A percentile compares a stretch with the other conserved stretches of the same genome.
phyloP scores from a whole-genome alignment of 1,140 invertebrate species.

The Amphibalanus amphitrite region DNA sequence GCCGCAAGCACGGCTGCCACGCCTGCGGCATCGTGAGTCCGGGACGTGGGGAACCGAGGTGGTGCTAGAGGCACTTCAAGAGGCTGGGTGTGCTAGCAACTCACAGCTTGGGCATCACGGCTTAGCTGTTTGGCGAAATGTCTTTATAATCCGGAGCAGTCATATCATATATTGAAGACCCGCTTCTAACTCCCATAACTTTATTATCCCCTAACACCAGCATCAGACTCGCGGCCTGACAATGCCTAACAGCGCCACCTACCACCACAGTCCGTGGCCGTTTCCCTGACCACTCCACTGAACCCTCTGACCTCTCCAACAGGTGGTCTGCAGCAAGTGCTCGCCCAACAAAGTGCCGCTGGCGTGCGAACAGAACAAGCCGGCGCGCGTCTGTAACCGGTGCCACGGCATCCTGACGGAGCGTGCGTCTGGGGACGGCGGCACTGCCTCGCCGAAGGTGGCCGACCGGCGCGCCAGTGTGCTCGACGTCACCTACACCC shows the following conservation, averaged over 20 bases:
- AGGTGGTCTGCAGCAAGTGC: conserved; percentile 37
- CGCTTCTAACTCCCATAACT: no score
- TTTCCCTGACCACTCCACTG: neutral
- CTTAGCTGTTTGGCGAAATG: no score
- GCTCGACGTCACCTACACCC: neutral
- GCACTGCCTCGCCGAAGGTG: no score
- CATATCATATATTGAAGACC: no score
- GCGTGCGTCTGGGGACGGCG: conserved; percentile 10
- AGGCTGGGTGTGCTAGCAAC: no score
- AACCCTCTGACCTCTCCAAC: conserved; percentile 13
- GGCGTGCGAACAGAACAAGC: conserved; percentile 28
- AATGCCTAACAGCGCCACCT: no score
- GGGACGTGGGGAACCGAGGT: neutral
- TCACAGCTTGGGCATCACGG: no score
- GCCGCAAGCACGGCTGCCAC: conserved; percentile 37
- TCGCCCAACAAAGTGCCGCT: conserved; percentile 31
- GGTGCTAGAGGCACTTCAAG: no score
- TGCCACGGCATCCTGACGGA: conserved; percentile 26
- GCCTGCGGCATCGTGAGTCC: conserved; percentile 36
- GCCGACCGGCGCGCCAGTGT: neutral
- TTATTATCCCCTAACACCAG: no score
- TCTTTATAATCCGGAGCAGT: no score
- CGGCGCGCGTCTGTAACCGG: conserved; percentile 31
- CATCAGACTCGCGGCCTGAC: no score
- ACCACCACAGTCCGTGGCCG: no score